Evolutionary conservation across 2,888 invertebrate genomes (phyloP).

Genomic region (Ganaspis brasiliensis): DNA sequence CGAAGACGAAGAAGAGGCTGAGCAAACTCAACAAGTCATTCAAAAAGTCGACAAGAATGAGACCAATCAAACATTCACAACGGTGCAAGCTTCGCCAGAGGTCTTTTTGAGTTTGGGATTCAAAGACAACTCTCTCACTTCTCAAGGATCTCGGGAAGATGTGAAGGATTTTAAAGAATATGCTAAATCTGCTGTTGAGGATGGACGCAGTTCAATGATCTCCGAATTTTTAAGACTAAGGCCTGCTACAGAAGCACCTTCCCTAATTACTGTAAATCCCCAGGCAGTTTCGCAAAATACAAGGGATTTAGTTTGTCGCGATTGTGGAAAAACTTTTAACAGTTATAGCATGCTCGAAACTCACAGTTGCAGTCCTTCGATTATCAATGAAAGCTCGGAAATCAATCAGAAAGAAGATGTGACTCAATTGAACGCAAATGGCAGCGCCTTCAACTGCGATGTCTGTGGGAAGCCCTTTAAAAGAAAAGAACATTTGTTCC

Average conservation of each 20-base stretch:
- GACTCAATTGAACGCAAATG: conserved; percentile 58
- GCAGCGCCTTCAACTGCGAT: conserved; percentile 81
- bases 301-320: conserved; percentile 72
- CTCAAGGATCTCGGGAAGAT: conserved; percentile 74
- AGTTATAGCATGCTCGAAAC: conserved; percentile 72
- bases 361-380: conserved; percentile 70
- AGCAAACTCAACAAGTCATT: conserved; percentile 71
- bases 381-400: conserved; percentile 70
- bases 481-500: conserved; percentile 86
- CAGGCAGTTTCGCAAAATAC: conserved; percentile 74
- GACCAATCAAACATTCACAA: conserved; percentile 72
- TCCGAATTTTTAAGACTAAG: conserved; percentile 78
- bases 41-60: conserved; percentile 74
- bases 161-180: conserved; percentile 75
- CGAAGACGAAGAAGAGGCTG: conserved; percentile 68
- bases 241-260: conserved; percentile 71
- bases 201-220: conserved; percentile 76
- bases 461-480: conserved; percentile 86
- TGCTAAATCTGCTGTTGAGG: conserved; percentile 71
- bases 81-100: conserved; percentile 75
- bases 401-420: conserved; percentile 61
- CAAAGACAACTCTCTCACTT: conserved; percentile 70
- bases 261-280: conserved; percentile 76
- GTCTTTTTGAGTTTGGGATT: conserved; percentile 77
- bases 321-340: conserved; percentile 77